Evolutionary conservation across 2,797 vertebrate genomes (phyloP).

Genomic region (Scleropages formosus): DNA sequence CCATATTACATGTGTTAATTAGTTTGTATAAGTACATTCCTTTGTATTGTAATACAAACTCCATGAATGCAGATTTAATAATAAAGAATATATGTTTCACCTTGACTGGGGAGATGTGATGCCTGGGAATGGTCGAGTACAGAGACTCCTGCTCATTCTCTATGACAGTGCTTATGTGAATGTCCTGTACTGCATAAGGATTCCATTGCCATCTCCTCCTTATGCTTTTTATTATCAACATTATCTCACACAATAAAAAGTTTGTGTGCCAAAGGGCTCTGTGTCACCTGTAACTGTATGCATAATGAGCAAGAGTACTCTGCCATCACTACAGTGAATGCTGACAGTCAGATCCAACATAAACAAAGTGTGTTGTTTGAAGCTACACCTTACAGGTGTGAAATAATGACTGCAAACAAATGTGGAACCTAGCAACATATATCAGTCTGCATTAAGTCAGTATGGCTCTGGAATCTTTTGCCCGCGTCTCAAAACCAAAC

Average conservation of each 20-base stretch:
- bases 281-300: conserved; percentile 11
- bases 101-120: not conserved
- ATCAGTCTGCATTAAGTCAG: not conserved
- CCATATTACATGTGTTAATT: not conserved
- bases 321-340: conserved; percentile 36
- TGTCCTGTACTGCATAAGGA: not conserved
- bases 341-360: conserved; percentile 31
- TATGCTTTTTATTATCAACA: conserved; percentile 42
- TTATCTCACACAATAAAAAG: conserved; percentile 36
- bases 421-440: not conserved
- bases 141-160: not conserved
- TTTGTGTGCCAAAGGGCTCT: conserved; percentile 45
- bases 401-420: conserved; percentile 27
- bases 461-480: not conserved
- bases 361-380: conserved; percentile 13
- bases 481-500: conserved; percentile 9
- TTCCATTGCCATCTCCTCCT: not conserved
- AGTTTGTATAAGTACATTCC: not conserved
- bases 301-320: conserved; percentile 43
- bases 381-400: conserved; percentile 38
- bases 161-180: not conserved
- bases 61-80: not conserved
- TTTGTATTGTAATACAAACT: not conserved
- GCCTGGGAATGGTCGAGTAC: not conserved
- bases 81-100: not conserved